These are phyloP conservation scores for Neosalanx taihuensis DNA, from an alignment of 2,797 vertebrate genomes.

Conservation along the genomic window DNA sequence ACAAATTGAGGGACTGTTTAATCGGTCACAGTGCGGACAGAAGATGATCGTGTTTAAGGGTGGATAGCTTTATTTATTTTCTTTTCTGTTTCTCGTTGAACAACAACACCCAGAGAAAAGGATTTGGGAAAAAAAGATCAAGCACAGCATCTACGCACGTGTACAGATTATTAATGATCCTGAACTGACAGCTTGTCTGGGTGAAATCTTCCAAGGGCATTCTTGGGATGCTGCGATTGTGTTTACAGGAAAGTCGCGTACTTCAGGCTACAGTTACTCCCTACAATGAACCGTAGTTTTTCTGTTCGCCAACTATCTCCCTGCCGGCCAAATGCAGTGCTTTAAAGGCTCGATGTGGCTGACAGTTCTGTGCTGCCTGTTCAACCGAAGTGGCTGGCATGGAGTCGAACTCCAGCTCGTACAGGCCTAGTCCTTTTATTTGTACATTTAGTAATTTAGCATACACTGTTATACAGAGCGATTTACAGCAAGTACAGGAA, in stretches of 20 bases:
- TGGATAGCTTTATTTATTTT: background rate
- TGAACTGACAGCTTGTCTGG: background rate
- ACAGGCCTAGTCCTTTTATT: background rate
- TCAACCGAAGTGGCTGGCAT: background rate
- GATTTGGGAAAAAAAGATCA: background rate
- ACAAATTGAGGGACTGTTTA: too few species aligned
- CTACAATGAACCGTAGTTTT: constrained; percentile 15
- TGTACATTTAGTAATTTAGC: too few species aligned
- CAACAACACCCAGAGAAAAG: background rate
- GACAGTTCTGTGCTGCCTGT: background rate
- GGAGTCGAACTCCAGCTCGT: background rate
- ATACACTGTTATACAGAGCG: too few species aligned
- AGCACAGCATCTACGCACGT: background rate
- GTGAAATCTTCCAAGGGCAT: background rate
- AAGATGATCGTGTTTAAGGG: too few species aligned
- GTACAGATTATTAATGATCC: constrained; percentile 1
- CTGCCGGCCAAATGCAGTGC: background rate
- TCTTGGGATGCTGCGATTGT: background rate
- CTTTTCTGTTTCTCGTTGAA: background rate
- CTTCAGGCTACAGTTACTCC: background rate
- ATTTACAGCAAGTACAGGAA: too few species aligned
- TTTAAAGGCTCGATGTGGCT: background rate
- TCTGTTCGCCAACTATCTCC: background rate
- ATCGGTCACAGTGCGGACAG: too few species aligned
- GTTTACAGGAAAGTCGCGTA: background rate